Evolutionary conservation across 2,113 vertebrate genomes (phyloP), one percentile per base, ranked within the genome.

Genomic region (Anoplopoma fimbria): DNA sequence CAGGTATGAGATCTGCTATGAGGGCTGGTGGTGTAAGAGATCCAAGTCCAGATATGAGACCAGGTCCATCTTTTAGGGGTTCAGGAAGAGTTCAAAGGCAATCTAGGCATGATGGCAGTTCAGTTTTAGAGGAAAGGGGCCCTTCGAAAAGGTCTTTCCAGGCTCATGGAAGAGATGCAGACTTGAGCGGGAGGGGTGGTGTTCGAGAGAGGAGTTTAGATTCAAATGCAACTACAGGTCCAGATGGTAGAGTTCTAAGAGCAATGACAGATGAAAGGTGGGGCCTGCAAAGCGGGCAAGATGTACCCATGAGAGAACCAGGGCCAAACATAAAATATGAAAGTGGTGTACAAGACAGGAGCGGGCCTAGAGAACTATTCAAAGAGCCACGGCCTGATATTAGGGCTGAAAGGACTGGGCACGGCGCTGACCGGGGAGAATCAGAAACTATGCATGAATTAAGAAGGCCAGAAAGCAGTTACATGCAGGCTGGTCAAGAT

Each of bases 41-140:
- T 63, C 65, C 5, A n/a, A 53, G 42, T 49, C 68, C 29, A 80
- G 51, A 57, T 47, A 19, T 42, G 4, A 29, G 49, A 75, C 4
- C 34, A 47, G 21, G 29, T 47, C 33, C 33, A 71, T 74, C 29
- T 77, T 51, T 61, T 27, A 61, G 65, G 23, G 76, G 70, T 31
- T 53, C 58, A 49, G 61, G 21, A 74, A 40, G 34, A 75, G 40
- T 63, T 69, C 47, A 75, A 2, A 79, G 15, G 29, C 70, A 72
- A 8, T 29, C 57, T 23, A 79, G 45, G 40, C 51, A 81, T 38
- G 69, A 78, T 64, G 71, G 34, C 19, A 78, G 27, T 77, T 49
- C 45, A 76, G 27, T 47, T 62, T 73, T 71, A 75, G 61, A 73
- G 36, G 72, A 75, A 64, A 68, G 6, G 27, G 36, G 29, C 7